Base-by-base conservation (phyloP, 2,888 invertebrate genomes). In the Ochlodes sylvanus region DNA sequence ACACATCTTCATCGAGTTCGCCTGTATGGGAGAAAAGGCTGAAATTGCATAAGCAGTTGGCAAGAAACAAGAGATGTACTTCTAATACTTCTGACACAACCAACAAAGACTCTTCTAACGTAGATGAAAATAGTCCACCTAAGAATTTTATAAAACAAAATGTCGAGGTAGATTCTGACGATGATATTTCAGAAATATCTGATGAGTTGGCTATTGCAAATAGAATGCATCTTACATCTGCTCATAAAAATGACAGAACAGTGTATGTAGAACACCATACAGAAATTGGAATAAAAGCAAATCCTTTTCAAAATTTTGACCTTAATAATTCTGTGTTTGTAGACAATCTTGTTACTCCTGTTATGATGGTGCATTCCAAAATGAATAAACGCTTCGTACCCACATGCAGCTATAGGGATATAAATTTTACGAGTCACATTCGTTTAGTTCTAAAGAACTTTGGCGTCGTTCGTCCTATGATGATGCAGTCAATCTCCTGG, bases 401-500 rank as follows among this genome's bases (percentile, higher is more conserved):
- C 0, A 72, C 77, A 19, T 80, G 75, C 15, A 80, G 78, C 15
- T 69, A 92, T 41, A 78, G 84, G 21, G 88, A 92, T 55, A 72
- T 90, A 0, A 77, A 82, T 15, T 93, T 94, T 41, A 87, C 85
- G 32, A 47, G 73, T 0, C 78, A 87, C 54, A 87, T 92, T 38
- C 81, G 84, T 17, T 69, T 77, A 2, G 80, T 77, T 0, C 75
- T 94, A 1, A 79, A 76, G 67, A 86, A 83, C 34, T 82, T 92
- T 81, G 74, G 75, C 0, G 77, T 94, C 0, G 81, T 79, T 5
- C 78, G 79, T 0, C 92, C 95, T 0, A 93, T 90, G 80, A 89
- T 91, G 50, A 87, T 96, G 38, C 97, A 97, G 78, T 94, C 94
- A 0, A 95, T 96, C 63, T 92, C 95, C 0, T 97, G 97, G 97